Base-by-base conservation (phyloP, 2,888 invertebrate genomes). In the Prosopocoilus inquinatus region DNA sequence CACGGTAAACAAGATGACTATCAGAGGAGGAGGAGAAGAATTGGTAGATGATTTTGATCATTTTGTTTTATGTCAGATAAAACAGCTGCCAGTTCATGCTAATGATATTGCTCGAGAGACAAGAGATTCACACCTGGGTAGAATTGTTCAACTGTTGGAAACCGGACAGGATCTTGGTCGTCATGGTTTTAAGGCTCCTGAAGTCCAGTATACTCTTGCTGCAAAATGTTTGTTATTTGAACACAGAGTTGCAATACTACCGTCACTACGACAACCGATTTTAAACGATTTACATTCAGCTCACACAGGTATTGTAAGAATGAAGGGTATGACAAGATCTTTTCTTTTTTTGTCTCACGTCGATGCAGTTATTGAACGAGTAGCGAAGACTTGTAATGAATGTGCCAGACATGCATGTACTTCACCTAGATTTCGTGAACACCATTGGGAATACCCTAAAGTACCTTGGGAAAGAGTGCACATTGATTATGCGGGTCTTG, bases 401-500 rank as follows among this genome's bases (percentile, higher is more conserved):
- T 60, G 61, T 46, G 53, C 53, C 49, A 57, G 47, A 55, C 39
- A 56, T 8, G 47, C 47, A 28, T 54, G 61, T 32, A 50, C 33
- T n/a, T 65, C 64, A 15, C 44, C 60, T 4, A 62, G 63, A 48
- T 57, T 55, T 28, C 36, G 20, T 7, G 45, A 53, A 3, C 65
- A 69, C 46, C 61, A 59, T 3, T 68, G 66, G 66, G 62, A 68
- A 39, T 59, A 56, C 41, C 62, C 65, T 1, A 53, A 50, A 11
- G 48, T 41, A 44, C 58, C 65, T 4, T 70, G 69, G 65, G 50
- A 60, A 34, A 45, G 69, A 9, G 36, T 71, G 5, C 72, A 71
- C 50, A 62, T 72, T 28, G 67, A 70, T 62, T 70, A 66, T 55
- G 67, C 68, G 50, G 67, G 68, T 57, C 68, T 67, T 33, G 36